Percentiles rank a stretch among this genome's conserved stretches.
Evolutionary conservation across 2,797 vertebrate species (phyloP).

Genomic region (Enteromius afrohamiltoni): DNA sequence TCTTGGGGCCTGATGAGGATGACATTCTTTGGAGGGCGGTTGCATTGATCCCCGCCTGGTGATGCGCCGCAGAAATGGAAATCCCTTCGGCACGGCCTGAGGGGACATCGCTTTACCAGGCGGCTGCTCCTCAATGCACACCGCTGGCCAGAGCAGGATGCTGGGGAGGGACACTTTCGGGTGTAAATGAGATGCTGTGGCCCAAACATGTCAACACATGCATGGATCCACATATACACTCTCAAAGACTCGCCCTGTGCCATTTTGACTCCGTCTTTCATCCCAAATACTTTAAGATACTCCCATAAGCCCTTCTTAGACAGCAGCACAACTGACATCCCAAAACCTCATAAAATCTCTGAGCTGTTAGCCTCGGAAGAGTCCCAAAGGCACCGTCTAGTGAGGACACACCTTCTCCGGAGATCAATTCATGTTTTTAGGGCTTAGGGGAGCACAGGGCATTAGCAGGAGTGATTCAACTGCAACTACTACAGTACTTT

Average conservation of each 20-base stretch:
- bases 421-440: conserved; percentile 51
- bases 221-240: conserved; percentile 1
- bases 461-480: conserved; percentile 51
- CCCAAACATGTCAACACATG: conserved; percentile 22
- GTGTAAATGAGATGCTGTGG: conserved; percentile 33
- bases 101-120: conserved; percentile 50
- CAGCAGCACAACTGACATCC: conserved; percentile 31
- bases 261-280: conserved; percentile 7
- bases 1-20: conserved; percentile 42
- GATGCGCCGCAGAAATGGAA: conserved; percentile 35
- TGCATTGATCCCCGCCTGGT: conserved; percentile 37
- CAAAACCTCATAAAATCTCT: conserved; percentile 44
- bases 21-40: conserved; percentile 47
- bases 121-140: conserved; percentile 49
- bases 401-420: conserved; percentile 29
- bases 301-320: conserved; percentile 31
- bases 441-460: conserved; percentile 26
- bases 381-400: conserved; percentile 42
- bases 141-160: conserved; percentile 34
- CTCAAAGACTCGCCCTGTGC: neutral
- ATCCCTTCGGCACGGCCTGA: conserved; percentile 51
- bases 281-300: conserved; percentile 29
- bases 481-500: conserved; percentile 70
- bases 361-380: conserved; percentile 48
- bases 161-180: conserved; percentile 28